Percentiles rank a stretch among this genome's conserved stretches.
Conservation (phyloP, 2,113 vertebrate genomes). For the Colius striatus region DNA sequence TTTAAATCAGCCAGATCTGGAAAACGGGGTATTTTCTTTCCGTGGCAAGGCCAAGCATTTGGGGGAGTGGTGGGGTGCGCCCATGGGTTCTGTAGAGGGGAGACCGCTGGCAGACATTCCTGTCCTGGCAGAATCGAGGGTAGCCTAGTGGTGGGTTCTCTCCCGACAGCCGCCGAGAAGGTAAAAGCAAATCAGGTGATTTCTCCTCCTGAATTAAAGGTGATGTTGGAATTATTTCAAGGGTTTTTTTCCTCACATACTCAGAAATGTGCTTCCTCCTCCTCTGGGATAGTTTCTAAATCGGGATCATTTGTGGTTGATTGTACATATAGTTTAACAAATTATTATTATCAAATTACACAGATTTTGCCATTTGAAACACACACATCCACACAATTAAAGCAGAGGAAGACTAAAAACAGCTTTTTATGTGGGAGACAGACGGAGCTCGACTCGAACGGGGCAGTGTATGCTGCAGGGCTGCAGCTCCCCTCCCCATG, state of each 20-base stretch:
- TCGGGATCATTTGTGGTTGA: slow-evolving; percentile 32
- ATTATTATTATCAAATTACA: slow-evolving; percentile 34
- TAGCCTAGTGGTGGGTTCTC: background rate
- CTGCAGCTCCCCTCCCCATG: background rate
- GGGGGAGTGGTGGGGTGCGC: background rate
- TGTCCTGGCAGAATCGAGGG: background rate
- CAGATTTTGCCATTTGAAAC: background rate
- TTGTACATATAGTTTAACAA: background rate
- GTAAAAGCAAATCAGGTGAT: slow-evolving; percentile 23
- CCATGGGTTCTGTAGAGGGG: background rate
- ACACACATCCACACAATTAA: background rate
- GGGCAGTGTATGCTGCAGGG: background rate
- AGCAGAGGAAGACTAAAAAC: too few species aligned
- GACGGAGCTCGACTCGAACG: background rate
- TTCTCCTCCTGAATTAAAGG: background rate
- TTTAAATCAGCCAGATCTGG: background rate
- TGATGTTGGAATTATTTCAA: background rate
- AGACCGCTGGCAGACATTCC: background rate
- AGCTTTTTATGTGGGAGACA: slow-evolving; percentile 32
- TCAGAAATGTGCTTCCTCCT: slow-evolving; percentile 15
- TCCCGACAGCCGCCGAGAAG: background rate
- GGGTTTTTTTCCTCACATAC: background rate
- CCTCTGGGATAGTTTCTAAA: slow-evolving; percentile 33
- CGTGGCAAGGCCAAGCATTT: background rate
- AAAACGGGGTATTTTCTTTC: background rate